These are phyloP conservation scores for Ascaphus truei DNA, from an alignment of 2,113 vertebrate genomes.

Conservation along the genomic window DNA sequence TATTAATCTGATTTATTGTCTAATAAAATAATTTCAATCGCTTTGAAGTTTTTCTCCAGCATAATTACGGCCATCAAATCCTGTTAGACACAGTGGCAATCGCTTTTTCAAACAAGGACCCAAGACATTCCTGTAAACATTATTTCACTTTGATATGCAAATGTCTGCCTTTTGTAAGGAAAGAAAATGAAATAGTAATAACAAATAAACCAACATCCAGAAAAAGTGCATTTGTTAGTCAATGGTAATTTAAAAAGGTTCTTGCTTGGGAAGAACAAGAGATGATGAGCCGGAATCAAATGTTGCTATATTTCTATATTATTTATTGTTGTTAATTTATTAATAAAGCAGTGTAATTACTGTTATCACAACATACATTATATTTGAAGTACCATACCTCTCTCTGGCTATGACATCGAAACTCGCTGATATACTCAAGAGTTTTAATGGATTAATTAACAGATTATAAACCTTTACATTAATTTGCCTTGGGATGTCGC, in stretches of 20 bases:
- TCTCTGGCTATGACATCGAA: too few species aligned
- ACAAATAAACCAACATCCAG: too few species aligned
- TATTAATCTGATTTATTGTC: background rate
- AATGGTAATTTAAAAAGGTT: background rate
- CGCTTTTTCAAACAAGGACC: conserved; percentile 5
- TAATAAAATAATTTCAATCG: background rate
- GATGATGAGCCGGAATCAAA: background rate
- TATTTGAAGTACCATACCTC: too few species aligned
- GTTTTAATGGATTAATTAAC: too few species aligned
- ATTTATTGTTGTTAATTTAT: background rate
- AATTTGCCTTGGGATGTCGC: too few species aligned
- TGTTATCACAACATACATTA: too few species aligned
- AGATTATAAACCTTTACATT: too few species aligned
- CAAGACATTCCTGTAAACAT: conserved; percentile 6
- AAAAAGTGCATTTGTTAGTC: background rate
- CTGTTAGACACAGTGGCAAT: conserved; percentile 9
- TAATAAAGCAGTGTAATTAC: too few species aligned
- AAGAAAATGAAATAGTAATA: background rate
- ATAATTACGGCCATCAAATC: conserved; percentile 18
- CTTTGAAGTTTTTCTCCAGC: conserved; percentile 19
- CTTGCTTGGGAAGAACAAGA: background rate
- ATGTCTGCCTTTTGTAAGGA: background rate
- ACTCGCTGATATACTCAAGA: too few species aligned
- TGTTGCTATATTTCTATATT: background rate
- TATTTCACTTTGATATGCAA: conserved; percentile 31